phyloP scores from a whole-genome alignment of 37 sponge, comb jelly and placozoan genomes.

The Aphrocallistes beatrix region DNA sequence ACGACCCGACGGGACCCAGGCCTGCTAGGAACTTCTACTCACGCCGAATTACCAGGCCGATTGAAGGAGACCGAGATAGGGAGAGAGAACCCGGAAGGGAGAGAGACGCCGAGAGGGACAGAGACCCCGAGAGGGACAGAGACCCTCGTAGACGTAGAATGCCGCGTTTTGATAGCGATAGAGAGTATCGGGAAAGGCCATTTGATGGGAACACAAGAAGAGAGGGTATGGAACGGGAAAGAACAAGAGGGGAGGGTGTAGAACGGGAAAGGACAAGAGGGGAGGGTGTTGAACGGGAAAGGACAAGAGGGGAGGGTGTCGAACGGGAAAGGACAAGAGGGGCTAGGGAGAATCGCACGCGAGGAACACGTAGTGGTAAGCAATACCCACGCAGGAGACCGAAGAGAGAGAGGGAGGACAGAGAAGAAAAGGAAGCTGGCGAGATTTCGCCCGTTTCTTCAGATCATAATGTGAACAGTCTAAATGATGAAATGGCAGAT shows the following conservation, averaged over 20 bases:
- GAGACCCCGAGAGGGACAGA: neutral
- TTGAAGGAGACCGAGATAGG: neutral
- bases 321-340: neutral
- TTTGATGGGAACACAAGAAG: neutral
- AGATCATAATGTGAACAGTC: neutral
- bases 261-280: neutral
- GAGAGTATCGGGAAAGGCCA: neutral
- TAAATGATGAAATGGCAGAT: neutral
- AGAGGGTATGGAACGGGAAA: neutral
- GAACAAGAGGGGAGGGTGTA: neutral
- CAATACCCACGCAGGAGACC: neutral
- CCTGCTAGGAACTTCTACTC: neutral
- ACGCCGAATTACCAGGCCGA: neutral
- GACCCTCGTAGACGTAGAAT: neutral
- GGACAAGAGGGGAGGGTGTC: neutral
- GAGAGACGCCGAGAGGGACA: neutral
- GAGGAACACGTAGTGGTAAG: neutral
- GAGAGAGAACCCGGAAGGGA: neutral
- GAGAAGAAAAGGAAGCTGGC: neutral
- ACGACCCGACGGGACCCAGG: neutral
- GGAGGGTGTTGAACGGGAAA: neutral
- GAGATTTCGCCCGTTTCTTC: neutral
- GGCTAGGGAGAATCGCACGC: neutral
- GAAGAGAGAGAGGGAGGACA: neutral
- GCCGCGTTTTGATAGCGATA: neutral